Percentiles rank a stretch among this genome's conserved stretches.
These are phyloP conservation scores for Macroramphosus scolopax DNA, from an alignment of 2,797 vertebrate genomes.

Conservation along the genomic window DNA sequence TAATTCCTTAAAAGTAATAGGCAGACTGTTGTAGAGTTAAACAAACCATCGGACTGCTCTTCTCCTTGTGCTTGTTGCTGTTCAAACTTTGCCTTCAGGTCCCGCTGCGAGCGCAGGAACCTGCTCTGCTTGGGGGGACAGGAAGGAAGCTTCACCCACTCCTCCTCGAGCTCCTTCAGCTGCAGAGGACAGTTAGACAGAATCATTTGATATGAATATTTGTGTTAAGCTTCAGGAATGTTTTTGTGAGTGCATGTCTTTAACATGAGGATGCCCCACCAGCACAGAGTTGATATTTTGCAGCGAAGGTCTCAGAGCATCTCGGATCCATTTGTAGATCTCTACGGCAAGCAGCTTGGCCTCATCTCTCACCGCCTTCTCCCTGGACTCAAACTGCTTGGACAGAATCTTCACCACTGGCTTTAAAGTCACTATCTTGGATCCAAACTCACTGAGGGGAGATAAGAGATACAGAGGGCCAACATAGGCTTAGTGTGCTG, in stretches of 20 bases:
- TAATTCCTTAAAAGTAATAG: background rate
- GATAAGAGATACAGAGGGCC: background rate
- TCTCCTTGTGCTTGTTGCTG: slow-evolving; percentile 87
- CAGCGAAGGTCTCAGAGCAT: slow-evolving; percentile 88
- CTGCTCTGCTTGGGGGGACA: slow-evolving; percentile 86
- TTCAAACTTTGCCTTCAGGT: slow-evolving; percentile 93
- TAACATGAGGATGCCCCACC: slow-evolving; percentile 67
- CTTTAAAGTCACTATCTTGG: slow-evolving; percentile 94
- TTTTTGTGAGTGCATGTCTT: background rate
- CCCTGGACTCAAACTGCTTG: slow-evolving; percentile 97
- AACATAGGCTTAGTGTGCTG: background rate
- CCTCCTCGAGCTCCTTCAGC: slow-evolving; percentile 97
- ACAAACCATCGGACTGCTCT: slow-evolving; percentile 85
- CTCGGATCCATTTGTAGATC: slow-evolving; percentile 95
- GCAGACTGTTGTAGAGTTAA: no score
- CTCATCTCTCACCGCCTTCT: slow-evolving; percentile 96
- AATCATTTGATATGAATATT: background rate
- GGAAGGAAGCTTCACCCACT: slow-evolving; percentile 91
- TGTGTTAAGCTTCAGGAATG: background rate
- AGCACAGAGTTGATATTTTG: slow-evolving; percentile 95
- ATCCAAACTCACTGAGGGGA: slow-evolving; percentile 90
- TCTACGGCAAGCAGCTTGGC: slow-evolving; percentile 93
- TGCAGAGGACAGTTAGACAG: slow-evolving; percentile 54
- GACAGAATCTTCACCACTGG: slow-evolving; percentile 94
- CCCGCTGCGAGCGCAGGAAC: slow-evolving; percentile 96